phyloP scores from a whole-genome alignment of 1,140 invertebrate genomes.

The Neodiprion fabricii region DNA sequence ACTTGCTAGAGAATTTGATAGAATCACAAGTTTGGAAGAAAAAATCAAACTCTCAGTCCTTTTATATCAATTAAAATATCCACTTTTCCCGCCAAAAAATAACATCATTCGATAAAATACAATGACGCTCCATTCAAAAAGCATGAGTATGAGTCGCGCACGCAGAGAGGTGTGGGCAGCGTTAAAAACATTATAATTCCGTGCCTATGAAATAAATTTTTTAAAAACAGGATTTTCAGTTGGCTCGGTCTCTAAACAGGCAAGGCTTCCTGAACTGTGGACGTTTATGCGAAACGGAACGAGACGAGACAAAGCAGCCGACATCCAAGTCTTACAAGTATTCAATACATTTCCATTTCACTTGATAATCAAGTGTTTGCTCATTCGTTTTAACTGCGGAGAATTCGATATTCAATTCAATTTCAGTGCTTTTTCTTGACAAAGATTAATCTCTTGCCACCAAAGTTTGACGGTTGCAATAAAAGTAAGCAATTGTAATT shows the following conservation, averaged over 20 bases:
- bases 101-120: neutral
- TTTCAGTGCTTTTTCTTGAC: neutral
- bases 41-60: too few species aligned
- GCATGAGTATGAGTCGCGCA: slow-evolving; percentile 43
- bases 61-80: neutral
- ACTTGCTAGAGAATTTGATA: too few species aligned
- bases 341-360: neutral
- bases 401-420: neutral
- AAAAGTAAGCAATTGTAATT: too few species aligned
- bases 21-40: too few species aligned
- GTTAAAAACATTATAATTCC: slow-evolving; percentile 53
- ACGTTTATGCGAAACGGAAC: neutral
- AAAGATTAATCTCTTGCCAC: too few species aligned
- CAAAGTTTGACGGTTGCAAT: too few species aligned
- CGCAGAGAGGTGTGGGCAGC: slow-evolving; percentile 54
- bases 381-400: neutral
- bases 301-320: neutral
- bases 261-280: slow-evolving; percentile 8
- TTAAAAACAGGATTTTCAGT: slow-evolving; percentile 50
- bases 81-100: neutral
- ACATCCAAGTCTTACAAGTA: neutral
- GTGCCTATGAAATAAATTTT: slow-evolving; percentile 59
- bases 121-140: slow-evolving; percentile 15
- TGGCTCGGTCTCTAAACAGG: slow-evolving; percentile 47
- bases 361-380: too few species aligned